A percentile compares a stretch with the other conserved stretches of the same genome.
Conservation (phyloP, 2,888 invertebrate genomes). For the Acleris emargana region DNA sequence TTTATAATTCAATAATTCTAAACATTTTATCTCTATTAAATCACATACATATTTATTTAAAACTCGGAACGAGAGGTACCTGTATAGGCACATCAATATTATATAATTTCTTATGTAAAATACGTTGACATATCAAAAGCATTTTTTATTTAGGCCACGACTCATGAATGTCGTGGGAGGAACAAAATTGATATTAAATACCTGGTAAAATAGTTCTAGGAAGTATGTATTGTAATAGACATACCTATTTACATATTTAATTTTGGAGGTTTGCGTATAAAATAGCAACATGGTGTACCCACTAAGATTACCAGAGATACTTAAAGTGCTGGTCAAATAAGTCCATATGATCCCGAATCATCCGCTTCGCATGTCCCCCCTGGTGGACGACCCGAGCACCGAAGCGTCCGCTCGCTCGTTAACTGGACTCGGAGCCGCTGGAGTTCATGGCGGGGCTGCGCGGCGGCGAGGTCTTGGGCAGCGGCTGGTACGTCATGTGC, state of each 20-base stretch:
- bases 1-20: background rate
- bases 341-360: no score
- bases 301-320: no score
- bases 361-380: no score
- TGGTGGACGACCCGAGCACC: no score
- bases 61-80: slow-evolving; percentile 18
- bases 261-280: background rate
- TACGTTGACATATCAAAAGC: background rate
- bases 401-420: slow-evolving; percentile 39
- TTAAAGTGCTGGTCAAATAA: no score
- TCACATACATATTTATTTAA: slow-evolving; percentile 17
- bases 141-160: no score
- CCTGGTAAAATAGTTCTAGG: no score
- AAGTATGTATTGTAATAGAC: slow-evolving; percentile 9
- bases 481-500: slow-evolving; percentile 88
- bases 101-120: slow-evolving; percentile 3
- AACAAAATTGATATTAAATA: no score
- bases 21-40: slow-evolving; percentile 25
- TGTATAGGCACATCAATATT: slow-evolving; percentile 20
- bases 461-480: slow-evolving; percentile 64
- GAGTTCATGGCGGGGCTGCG: slow-evolving; percentile 54
- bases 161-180: no score
- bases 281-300: background rate
- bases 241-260: background rate
- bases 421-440: slow-evolving; percentile 76